Evolutionary conservation across 2,888 invertebrate species (phyloP), one percentile per base, ranked within the genome.

Genomic region (Drosophila melanosoma): DNA sequence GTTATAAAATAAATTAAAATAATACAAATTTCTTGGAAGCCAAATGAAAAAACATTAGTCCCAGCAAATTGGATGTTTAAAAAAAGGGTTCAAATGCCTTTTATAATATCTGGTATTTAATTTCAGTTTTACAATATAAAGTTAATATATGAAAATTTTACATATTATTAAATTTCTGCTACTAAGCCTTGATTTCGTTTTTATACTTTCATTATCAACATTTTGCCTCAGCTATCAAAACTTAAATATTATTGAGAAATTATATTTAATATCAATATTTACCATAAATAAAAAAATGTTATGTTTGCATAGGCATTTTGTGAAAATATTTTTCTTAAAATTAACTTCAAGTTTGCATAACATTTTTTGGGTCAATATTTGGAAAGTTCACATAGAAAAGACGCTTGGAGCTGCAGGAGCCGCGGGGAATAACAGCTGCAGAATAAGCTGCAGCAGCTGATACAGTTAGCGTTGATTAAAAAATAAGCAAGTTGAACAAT

Each of bases 401-500:
- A 26, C 11, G 1, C 32, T 5, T 40, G 10, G 48, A 56, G 62
- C 38, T 49, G 8, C 56, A 51, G 49, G 11, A 59, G 26, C 35
- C 42, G 49, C 26, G 23, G 52, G 48, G 45, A 58, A 38, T 35
- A 62, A 26, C 33, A 40, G 32, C 4, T 32, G 29, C 8, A n/a
- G 26, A 40, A 29, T 49, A 35, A 38, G 20, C 26, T 33, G 2
- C 7, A 33, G 3, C 1, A 38, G 8, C n/a, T 40, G 20, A 57
- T 36, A 10, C 51, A 38, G 29, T 57, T 53, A n/a, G 42, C 70
- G 15, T 56, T 40, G 36, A 52, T 49, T 52, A 33, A 32, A 67
- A 29, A 63, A 57, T 38, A 71, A 69, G 33, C 57, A 29, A 33
- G 29, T 38, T 40, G 38, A 73, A 62, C 58, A 73, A 73, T 65